A percentile compares a stretch with the other conserved stretches of the same genome.
These are phyloP conservation scores for Chloromyia formosa DNA, from an alignment of 2,888 invertebrate species.

Conservation along the genomic window DNA sequence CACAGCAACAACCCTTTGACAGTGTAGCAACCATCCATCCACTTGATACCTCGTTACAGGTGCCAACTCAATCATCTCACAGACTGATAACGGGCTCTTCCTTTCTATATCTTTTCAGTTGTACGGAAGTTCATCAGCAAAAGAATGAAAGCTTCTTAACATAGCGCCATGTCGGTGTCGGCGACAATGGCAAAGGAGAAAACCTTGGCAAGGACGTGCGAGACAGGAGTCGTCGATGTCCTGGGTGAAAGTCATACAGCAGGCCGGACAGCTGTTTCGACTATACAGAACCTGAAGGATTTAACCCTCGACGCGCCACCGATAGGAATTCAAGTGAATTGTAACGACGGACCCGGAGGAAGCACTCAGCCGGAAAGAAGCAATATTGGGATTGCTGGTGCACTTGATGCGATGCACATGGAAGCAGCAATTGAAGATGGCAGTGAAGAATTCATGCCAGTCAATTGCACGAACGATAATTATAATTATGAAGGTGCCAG, in stretches of 20 bases:
- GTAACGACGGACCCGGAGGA: background rate
- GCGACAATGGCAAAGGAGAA: constrained; percentile 18
- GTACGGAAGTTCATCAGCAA: constrained; percentile 6
- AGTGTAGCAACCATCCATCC: background rate
- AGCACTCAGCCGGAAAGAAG: background rate
- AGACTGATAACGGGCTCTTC: constrained; percentile 1
- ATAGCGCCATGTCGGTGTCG: constrained; percentile 15
- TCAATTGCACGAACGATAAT: constrained; percentile 12
- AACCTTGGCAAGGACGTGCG: background rate
- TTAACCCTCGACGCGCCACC: constrained; percentile 11
- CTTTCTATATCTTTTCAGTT: constrained; percentile 28
- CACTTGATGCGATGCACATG: background rate
- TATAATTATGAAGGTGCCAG: constrained; percentile 17
- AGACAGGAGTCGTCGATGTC: constrained; percentile 2
- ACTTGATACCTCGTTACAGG: constrained; percentile 21
- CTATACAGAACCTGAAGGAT: background rate
- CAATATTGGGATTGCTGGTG: background rate
- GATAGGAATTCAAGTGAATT: background rate
- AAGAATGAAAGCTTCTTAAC: constrained; percentile 32
- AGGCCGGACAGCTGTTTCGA: constrained; percentile 33
- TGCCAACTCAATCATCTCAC: constrained; percentile 24
- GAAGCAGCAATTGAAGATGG: background rate
- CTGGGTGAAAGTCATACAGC: constrained; percentile 21
- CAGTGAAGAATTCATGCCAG: no score
- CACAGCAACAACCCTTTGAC: background rate